Conservation (phyloP, 2,113 vertebrate genomes). For the Dendrocopos noguchii region DNA sequence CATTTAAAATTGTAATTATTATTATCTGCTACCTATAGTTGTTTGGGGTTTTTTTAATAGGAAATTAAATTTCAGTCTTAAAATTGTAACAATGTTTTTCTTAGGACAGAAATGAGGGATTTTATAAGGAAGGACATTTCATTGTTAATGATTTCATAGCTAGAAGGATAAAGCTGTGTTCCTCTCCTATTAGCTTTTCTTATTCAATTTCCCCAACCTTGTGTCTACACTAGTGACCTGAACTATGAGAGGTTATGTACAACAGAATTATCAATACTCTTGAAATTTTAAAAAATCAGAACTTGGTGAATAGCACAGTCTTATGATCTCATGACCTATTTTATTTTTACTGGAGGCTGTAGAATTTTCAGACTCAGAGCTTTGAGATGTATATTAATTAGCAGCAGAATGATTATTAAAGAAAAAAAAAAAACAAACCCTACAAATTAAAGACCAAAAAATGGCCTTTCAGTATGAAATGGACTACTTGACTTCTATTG, state of each 20-base stretch:
- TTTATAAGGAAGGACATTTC: conserved; percentile 84
- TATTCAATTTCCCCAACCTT: conserved; percentile 84
- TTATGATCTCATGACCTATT: conserved; percentile 33
- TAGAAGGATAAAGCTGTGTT: conserved; percentile 79
- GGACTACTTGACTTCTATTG: background rate
- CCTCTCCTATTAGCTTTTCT: conserved; percentile 81
- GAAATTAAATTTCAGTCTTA: conserved; percentile 75
- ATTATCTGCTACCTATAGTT: conserved; percentile 51
- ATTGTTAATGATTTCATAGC: conserved; percentile 87
- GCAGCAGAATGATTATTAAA: background rate
- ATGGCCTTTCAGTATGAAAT: background rate
- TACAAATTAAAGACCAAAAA: background rate
- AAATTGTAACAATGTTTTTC: conserved; percentile 79
- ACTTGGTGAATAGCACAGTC: conserved; percentile 71
- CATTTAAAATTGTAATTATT: conserved; percentile 73
- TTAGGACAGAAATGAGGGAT: conserved; percentile 79
- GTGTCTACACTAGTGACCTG: conserved; percentile 83
- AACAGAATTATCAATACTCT: conserved; percentile 85
- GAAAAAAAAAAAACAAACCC: background rate
- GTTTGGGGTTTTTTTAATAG: conserved; percentile 77
- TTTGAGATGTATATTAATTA: background rate
- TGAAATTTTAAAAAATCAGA: conserved; percentile 84
- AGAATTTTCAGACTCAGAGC: conserved; percentile 2
- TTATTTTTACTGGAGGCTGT: conserved; percentile 17
- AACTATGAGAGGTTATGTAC: conserved; percentile 87